Percentiles rank a stretch among this genome's conserved stretches.
phyloP scores from a whole-genome alignment of 2,797 vertebrate species.

The Synanceia verrucosa region DNA sequence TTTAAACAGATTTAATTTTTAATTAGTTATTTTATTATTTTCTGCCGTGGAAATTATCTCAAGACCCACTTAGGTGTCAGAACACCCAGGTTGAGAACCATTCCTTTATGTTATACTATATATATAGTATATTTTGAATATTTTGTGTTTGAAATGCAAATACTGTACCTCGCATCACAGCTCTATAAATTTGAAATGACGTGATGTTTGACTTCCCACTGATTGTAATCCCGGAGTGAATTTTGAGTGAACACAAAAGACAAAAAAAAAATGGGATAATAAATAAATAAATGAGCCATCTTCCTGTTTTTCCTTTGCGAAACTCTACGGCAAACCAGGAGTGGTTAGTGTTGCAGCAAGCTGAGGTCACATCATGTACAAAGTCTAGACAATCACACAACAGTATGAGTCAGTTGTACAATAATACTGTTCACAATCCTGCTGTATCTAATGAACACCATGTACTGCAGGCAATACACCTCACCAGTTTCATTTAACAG shows the following conservation, averaged over 20 bases:
- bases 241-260: neutral
- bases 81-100: no score
- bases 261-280: neutral
- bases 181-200: neutral
- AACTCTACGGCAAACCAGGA: neutral
- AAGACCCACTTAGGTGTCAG: no score
- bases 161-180: neutral
- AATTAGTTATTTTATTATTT: no score
- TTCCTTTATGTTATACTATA: no score
- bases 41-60: neutral
- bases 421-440: conserved; percentile 12
- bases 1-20: no score
- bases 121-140: no score
- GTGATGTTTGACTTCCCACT: no score
- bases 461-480: neutral
- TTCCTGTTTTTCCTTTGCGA: conserved; percentile 17
- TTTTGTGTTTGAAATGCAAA: no score
- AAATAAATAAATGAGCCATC: neutral
- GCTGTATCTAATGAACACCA: neutral
- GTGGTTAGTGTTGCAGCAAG: conserved; percentile 1
- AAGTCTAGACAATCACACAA: conserved; percentile 45
- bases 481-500: neutral
- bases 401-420: conserved; percentile 39
- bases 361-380: conserved; percentile 1
- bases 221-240: neutral